phyloP scores from a whole-genome alignment of 2,113 vertebrate genomes.

The Leptobrachium leishanense region DNA sequence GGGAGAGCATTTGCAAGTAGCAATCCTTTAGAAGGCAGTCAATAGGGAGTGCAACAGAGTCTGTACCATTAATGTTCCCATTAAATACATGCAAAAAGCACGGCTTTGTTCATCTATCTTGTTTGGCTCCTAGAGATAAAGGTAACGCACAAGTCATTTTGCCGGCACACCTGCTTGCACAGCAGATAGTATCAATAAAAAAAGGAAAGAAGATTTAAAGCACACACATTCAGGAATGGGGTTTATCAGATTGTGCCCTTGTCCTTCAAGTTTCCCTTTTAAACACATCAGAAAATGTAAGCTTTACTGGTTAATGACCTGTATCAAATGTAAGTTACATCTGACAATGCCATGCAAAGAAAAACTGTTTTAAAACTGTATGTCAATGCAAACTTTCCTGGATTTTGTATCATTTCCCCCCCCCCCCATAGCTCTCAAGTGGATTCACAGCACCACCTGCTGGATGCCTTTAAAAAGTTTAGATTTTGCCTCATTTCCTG shows the following conservation, averaged over 20 bases:
- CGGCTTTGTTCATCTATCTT: constrained; percentile 1
- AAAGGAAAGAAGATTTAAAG: constrained; percentile 17
- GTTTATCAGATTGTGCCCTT: constrained; percentile 25
- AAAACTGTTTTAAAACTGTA: constrained; percentile 30
- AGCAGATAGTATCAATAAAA: constrained; percentile 20
- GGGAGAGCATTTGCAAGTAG: constrained; percentile 1
- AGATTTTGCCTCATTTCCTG: too few species aligned
- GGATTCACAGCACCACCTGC: constrained; percentile 39
- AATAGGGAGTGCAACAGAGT: neutral
- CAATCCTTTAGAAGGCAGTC: neutral
- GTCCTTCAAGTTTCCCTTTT: constrained; percentile 40
- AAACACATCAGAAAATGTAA: constrained; percentile 42
- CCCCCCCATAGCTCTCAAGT: neutral
- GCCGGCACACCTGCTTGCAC: constrained; percentile 27
- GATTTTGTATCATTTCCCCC: neutral
- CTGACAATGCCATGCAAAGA: constrained; percentile 29
- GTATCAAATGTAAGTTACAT: constrained; percentile 48
- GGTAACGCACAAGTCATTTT: constrained; percentile 23
- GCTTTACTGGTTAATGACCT: constrained; percentile 45
- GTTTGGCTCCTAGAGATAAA: constrained; percentile 16
- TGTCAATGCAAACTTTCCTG: constrained; percentile 34
- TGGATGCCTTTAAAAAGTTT: neutral
- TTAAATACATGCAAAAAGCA: neutral
- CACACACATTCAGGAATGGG: constrained; percentile 7
- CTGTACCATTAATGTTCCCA: neutral